Base-by-base conservation (phyloP, 2,888 invertebrate species). In the Cephus spinipes region DNA sequence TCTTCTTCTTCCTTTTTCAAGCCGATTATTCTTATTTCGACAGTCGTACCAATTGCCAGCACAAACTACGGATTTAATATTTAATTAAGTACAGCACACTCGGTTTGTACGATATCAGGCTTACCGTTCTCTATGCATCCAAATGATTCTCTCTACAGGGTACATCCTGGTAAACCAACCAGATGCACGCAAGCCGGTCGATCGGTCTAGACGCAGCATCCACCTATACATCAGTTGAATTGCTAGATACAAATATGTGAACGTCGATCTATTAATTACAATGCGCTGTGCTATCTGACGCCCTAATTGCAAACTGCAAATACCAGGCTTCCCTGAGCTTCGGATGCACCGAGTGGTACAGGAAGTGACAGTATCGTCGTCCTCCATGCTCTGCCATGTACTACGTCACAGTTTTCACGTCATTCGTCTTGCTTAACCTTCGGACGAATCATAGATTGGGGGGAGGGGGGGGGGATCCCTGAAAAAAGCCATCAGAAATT, bases 151-250 rank as follows among this genome's bases (percentile, higher is more conserved):
- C 55, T 55, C 55, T 23, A 23, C 55, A 23, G 23, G 55, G 23
- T 55, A 23, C 55, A 55, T 15, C 55, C 23, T 55, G 55, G 9
- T 55, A 55, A 23, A 55, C 55, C 55, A 23, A 23, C 55, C 23
- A 55, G 71, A 71, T 71, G 31, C 71, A 32, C 12, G 3, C 71
- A 15, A 71, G 71, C 71, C 87, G 88, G 88, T 88, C 87, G 88
- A 88, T 88, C 86, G 87, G 87, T 87, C 87, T 87, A 87, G 88
- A 88, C 88, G 86, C 84, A 85, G 81, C 84, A 85, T 83, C 83
- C 84, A 81, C 81, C 84, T 79, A 79, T 81, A 81, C 55, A 9
- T 81, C 82, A 84, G 80, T 81, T 71, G 84, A 84, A 85, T 84
- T 83, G 83, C 80, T 82, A 79, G 83, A 86, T 84, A 80, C 85